These are phyloP conservation scores for Odontomyia ornata DNA, from an alignment of 2,888 invertebrate genomes.

Conservation along the genomic window DNA sequence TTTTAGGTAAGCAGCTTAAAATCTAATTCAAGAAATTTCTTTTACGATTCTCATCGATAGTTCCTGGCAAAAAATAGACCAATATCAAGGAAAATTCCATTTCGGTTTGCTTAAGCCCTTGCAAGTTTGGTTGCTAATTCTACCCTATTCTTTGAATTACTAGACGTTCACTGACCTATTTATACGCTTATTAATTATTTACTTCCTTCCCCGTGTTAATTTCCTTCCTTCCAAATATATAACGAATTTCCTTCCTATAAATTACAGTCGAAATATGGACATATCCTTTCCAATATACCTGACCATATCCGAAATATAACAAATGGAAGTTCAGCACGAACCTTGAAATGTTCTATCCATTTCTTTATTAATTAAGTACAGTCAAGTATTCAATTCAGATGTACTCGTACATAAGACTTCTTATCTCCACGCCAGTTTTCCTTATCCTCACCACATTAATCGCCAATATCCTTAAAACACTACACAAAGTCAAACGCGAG, in stretches of 20 bases:
- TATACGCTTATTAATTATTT: not conserved
- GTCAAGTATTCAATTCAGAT: not conserved
- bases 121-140: no score
- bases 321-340: slow-evolving; percentile 34
- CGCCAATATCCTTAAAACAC: slow-evolving; percentile 28
- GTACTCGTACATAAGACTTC: not conserved
- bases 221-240: not conserved
- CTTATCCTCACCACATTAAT: not conserved
- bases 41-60: no score
- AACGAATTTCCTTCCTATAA: not conserved
- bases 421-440: no score
- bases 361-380: slow-evolving; percentile 19
- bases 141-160: no score
- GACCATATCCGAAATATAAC: not conserved
- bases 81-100: no score
- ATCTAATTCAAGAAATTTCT: no score
- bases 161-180: no score
- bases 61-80: no score
- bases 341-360: slow-evolving; percentile 18
- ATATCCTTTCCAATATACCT: not conserved
- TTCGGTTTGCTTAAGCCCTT: no score
- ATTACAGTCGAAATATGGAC: not conserved
- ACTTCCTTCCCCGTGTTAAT: not conserved
- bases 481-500: slow-evolving; percentile 22
- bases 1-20: no score